Base-by-base conservation (phyloP, 2,888 invertebrate genomes). In the Scelioninae gen. 1 region DNA sequence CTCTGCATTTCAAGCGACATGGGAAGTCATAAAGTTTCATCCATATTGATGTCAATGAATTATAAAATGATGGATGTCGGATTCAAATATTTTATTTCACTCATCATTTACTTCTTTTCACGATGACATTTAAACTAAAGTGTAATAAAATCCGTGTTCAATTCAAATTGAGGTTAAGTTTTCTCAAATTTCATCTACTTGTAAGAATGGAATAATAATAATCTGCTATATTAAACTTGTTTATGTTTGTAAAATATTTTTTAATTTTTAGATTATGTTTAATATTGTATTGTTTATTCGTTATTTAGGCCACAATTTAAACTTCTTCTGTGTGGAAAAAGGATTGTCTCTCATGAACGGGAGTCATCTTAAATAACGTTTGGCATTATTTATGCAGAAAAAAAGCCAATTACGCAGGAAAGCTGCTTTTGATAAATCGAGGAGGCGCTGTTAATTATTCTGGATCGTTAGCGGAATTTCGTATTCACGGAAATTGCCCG, bases 11-110 rank as follows among this genome's bases (percentile, higher is more conserved):
- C 75, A 76, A 66, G 32, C 47, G 56, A 60, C 58, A 16, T 58
- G 49, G 10, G 58, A 76, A 76, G 66, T 76, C 66, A 76, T 66
- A 76, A 76, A 76, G 66, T 60, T 58, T 56, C 75, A 43, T 65
- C 56, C 43, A 65, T 65, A 65, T 75, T 75, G 56, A 62, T 55
- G 65, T 40, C 65, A 47, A 65, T 65, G 47, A 75, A 75, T 75
- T 63, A 63, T 63, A 56, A 56, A 63, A 55, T 60, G 60, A 71
- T 62, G 53, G 43, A 32, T 53, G 62, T 62, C 53, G 55, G 34
- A 51, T 45, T 69, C 68, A 34, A 47, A 69, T 55, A 68, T 40
- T 69, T 45, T 29, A 55, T 55, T 69, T 69, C 45, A 32, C 15
- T 58, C 40, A 34, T 13, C 62, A 58, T 56, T 62, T 31, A 31